Evolutionary conservation across 2,888 invertebrate species (phyloP).

Genomic region (Artemia sinica): DNA sequence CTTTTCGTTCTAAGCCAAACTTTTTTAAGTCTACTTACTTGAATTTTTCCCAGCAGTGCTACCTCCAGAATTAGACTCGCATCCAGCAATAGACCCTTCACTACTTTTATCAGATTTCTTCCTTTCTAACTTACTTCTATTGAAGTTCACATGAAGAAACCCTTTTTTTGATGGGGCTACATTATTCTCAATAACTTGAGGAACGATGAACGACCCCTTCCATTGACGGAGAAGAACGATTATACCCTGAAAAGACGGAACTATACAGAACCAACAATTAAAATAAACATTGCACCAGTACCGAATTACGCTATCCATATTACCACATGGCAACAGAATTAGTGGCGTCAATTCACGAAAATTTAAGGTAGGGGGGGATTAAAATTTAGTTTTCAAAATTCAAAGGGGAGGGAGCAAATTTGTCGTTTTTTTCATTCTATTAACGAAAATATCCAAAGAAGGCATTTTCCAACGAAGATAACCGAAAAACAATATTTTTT

Average conservation of each 20-base stretch:
- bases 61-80: constrained; percentile 9
- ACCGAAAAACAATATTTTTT: too few species aligned
- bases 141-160: constrained; percentile 2
- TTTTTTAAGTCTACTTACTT: neutral
- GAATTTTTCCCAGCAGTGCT: neutral
- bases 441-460: too few species aligned
- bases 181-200: constrained; percentile 52
- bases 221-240: constrained; percentile 87
- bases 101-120: constrained; percentile 16
- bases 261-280: neutral
- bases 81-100: constrained; percentile 2
- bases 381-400: too few species aligned
- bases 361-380: too few species aligned
- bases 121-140: neutral
- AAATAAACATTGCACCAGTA: too few species aligned
- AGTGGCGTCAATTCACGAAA: too few species aligned
- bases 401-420: too few species aligned
- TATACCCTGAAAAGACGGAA: constrained; percentile 48
- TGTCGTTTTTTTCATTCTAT: too few species aligned
- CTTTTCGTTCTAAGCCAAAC: too few species aligned
- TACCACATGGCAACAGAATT: too few species aligned
- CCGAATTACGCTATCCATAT: too few species aligned
- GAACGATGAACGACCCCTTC: constrained; percentile 89
- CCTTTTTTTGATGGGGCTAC: constrained; percentile 12
- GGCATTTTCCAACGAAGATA: too few species aligned